Conservation (phyloP, 2,888 invertebrate genomes). For the Andrena praecox region DNA sequence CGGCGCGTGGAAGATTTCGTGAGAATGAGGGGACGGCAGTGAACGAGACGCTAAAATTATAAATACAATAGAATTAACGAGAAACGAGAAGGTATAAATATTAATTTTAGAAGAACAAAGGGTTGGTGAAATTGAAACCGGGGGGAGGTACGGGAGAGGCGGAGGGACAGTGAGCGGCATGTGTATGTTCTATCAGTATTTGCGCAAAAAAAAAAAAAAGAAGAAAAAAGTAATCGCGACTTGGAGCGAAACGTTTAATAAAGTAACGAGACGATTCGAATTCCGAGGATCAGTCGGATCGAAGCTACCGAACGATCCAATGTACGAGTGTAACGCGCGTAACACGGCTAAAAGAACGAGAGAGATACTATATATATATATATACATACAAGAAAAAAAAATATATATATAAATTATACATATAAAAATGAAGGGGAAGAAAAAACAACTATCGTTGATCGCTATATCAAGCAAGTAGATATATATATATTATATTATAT, state of each 20-base stretch:
- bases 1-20: background rate
- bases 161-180: constrained; percentile 43
- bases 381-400: constrained; percentile 39
- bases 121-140: background rate
- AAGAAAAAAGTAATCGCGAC: constrained; percentile 29
- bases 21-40: background rate
- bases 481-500: constrained; percentile 59
- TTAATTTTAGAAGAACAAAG: constrained; percentile 28
- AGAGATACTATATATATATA: constrained; percentile 57
- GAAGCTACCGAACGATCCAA: constrained; percentile 44
- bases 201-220: constrained; percentile 67
- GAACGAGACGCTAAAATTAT: constrained; percentile 20
- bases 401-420: constrained; percentile 49
- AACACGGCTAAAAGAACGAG: constrained; percentile 29
- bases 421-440: constrained; percentile 41
- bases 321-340: constrained; percentile 21
- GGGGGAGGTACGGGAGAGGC: background rate
- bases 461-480: constrained; percentile 71
- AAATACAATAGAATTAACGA: constrained; percentile 47
- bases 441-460: constrained; percentile 68
- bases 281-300: constrained; percentile 30
- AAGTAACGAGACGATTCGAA: constrained; percentile 39
- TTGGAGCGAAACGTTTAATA: constrained; percentile 43
- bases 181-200: constrained; percentile 82
- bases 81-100: constrained; percentile 58